A percentile compares a stretch with the other conserved stretches of the same genome.
Evolutionary conservation across 2,797 vertebrate species (phyloP).

Genomic region (Crenichthys baileyi): DNA sequence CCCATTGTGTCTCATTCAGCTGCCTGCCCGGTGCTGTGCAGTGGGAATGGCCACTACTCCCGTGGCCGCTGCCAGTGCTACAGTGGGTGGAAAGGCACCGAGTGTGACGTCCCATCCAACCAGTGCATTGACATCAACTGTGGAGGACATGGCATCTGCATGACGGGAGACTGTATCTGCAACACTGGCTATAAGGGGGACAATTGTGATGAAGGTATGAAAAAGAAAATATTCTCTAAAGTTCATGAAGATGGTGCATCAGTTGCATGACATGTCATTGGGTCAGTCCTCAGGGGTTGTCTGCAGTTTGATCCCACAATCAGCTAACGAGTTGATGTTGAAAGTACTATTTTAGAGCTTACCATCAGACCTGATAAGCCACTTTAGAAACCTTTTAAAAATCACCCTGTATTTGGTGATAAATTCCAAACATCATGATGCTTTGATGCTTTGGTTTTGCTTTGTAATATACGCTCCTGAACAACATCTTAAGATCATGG

Average conservation of each 20-base stretch:
- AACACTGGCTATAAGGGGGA: slow-evolving; percentile 97
- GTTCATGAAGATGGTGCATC: too few relatives aligned
- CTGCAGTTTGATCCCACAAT: too few relatives aligned
- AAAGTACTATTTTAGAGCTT: too few relatives aligned
- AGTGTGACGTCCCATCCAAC: slow-evolving; percentile 92
- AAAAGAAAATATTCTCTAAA: background rate
- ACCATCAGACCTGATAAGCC: too few relatives aligned
- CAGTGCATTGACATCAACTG: slow-evolving; percentile 97
- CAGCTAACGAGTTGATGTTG: background rate
- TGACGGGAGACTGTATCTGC: slow-evolving; percentile 93
- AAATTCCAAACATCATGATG: too few relatives aligned
- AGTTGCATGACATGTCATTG: background rate
- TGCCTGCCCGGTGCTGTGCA: slow-evolving; percentile 94
- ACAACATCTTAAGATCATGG: too few relatives aligned
- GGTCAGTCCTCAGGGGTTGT: too few relatives aligned
- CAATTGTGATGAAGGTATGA: slow-evolving; percentile 95
- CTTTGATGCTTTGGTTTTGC: too few relatives aligned
- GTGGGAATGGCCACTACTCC: slow-evolving; percentile 96
- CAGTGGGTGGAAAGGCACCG: slow-evolving; percentile 98
- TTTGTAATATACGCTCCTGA: too few relatives aligned
- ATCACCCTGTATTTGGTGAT: too few relatives aligned
- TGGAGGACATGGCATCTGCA: slow-evolving; percentile 94
- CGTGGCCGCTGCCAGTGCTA: slow-evolving; percentile 97
- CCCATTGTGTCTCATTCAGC: slow-evolving; percentile 75
- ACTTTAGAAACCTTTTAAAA: too few relatives aligned